Evolutionary conservation across 2,797 vertebrate genomes (phyloP).

Genomic region (Catamblyrhynchus diadema): DNA sequence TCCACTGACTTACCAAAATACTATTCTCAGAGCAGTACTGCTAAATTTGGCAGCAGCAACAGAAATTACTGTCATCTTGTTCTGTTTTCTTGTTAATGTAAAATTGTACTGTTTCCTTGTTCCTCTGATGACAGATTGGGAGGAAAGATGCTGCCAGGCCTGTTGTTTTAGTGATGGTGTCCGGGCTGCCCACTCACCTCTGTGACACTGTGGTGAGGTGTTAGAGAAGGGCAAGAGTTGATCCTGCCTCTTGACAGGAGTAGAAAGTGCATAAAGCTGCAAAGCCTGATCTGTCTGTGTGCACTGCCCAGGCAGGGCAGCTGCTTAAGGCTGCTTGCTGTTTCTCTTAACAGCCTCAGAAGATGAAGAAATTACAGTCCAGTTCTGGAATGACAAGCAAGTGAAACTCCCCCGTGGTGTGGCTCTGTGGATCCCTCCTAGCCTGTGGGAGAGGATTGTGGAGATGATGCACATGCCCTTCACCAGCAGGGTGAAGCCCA

Average conservation of each 20-base stretch:
- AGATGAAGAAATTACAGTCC: slow-evolving; percentile 74
- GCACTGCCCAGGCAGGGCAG: background rate
- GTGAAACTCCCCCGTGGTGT: slow-evolving; percentile 69
- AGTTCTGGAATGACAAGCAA: slow-evolving; percentile 84
- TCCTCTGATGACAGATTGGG: background rate
- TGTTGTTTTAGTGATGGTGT: background rate
- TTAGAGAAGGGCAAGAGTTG: background rate
- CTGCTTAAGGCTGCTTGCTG: background rate
- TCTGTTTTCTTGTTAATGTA: background rate
- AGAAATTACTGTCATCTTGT: background rate
- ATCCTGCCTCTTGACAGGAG: background rate
- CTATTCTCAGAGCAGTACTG: background rate
- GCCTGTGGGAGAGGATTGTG: slow-evolving; percentile 74
- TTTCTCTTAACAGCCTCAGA: slow-evolving; percentile 67
- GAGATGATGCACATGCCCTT: slow-evolving; percentile 68
- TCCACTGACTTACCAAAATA: background rate
- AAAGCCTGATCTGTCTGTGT: background rate
- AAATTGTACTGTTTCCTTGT: background rate
- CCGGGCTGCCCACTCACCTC: background rate
- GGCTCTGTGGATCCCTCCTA: slow-evolving; percentile 75
- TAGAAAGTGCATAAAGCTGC: background rate
- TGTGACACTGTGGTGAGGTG: background rate
- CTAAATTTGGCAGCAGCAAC: background rate
- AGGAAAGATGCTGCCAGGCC: background rate
- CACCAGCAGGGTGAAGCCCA: background rate